These are phyloP conservation scores for Drosophila fuyamai DNA, from an alignment of 1,140 invertebrate genomes.

Conservation along the genomic window DNA sequence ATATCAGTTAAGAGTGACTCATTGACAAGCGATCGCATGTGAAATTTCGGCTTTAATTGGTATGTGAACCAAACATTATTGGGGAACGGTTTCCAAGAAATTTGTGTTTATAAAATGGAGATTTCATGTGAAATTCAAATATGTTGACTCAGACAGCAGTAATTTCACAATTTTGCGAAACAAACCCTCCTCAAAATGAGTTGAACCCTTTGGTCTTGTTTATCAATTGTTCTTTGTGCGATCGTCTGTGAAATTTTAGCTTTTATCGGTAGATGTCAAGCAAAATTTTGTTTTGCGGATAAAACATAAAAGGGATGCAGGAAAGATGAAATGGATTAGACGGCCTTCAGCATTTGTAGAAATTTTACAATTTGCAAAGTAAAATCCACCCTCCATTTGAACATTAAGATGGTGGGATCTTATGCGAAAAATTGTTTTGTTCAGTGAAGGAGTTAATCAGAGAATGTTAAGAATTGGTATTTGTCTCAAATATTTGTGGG, in stretches of 20 bases:
- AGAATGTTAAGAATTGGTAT: background rate
- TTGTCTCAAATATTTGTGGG: background rate
- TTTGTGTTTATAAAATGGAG: background rate
- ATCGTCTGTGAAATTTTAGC: too few relatives aligned
- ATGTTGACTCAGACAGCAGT: background rate
- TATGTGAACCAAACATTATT: background rate
- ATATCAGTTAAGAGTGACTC: slow-evolving; percentile 8
- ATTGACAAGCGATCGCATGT: slow-evolving; percentile 11
- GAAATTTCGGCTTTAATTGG: background rate
- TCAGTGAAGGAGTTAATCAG: too few relatives aligned
- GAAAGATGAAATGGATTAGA: too few relatives aligned
- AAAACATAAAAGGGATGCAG: too few relatives aligned
- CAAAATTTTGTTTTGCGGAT: too few relatives aligned
- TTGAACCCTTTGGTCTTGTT: too few relatives aligned
- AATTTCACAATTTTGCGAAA: slow-evolving; percentile 8
- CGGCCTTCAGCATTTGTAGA: background rate
- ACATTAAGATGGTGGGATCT: background rate
- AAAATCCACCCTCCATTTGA: background rate
- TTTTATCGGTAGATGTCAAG: too few relatives aligned
- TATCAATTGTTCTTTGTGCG: too few relatives aligned
- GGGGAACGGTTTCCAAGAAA: background rate
- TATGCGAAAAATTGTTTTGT: background rate
- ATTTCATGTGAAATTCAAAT: slow-evolving; percentile 14
- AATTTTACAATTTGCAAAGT: slow-evolving; percentile 15
- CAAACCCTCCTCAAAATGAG: too few relatives aligned